These are phyloP conservation scores for Python bivittatus DNA, from an alignment of 2,113 vertebrate genomes.

Conservation along the genomic window DNA sequence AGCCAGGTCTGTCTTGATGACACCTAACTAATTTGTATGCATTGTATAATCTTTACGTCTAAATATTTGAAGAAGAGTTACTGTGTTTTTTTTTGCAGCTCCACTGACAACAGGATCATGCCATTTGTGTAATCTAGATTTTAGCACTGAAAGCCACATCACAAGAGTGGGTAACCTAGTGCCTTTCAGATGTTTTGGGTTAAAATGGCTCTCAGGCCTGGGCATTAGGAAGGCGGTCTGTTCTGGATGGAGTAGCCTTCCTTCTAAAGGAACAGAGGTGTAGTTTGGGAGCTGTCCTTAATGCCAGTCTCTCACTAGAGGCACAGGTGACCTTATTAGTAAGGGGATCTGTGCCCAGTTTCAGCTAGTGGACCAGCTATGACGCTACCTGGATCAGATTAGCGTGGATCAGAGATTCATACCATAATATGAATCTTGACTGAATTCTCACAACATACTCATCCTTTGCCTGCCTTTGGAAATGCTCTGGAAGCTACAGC, in stretches of 20 bases:
- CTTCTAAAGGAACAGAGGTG: background rate
- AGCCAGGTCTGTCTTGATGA: background rate
- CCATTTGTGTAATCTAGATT: background rate
- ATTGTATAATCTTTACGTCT: background rate
- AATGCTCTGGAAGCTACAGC: background rate
- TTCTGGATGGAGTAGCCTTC: background rate
- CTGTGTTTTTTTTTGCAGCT: background rate
- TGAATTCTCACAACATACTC: background rate
- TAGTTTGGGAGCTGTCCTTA: background rate
- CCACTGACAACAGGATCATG: background rate
- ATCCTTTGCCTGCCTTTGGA: background rate
- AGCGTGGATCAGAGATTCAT: background rate
- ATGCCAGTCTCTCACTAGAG: background rate
- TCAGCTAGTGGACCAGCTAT: background rate
- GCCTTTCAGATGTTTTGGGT: background rate
- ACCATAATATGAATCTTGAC: background rate
- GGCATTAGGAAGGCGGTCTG: background rate
- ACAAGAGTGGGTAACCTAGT: background rate
- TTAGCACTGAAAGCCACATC: background rate
- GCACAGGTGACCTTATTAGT: background rate
- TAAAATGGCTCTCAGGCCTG: background rate
- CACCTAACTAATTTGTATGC: background rate
- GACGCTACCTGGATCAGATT: background rate
- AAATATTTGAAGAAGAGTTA: background rate
- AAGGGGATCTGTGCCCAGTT: background rate